Base-by-base conservation (phyloP, 2,888 invertebrate species). In the Strigamia transsilvanica region DNA sequence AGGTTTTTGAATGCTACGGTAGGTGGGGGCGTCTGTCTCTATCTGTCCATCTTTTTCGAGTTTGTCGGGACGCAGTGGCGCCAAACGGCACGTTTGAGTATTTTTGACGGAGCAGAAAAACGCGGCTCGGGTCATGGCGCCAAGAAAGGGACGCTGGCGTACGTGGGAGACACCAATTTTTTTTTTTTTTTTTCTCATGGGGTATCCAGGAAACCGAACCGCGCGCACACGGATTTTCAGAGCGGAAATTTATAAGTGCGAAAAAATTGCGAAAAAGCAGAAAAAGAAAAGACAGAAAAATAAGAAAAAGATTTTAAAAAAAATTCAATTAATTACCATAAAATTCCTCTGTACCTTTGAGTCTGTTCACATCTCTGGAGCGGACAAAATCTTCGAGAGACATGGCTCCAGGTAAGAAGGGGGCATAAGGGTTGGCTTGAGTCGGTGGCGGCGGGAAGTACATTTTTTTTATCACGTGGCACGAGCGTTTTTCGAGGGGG, bases 301-400 rank as follows among this genome's bases (percentile, higher is more conserved):
- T 15, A 6, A 13, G 12, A 51, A 18, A 66, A 66, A 66, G 15
- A 34, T 27, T 13, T 7, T n/a, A n/a, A n/a, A 23, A 78, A 34
- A 78, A 27, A 23, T 78, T 5, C 2, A 78, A 78, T 34, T 38
- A 78, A 78, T 78, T 78, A 38, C 78, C 78, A 78, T 32, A 38
- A 27, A 78, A 18, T 78, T 78, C 41, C 32, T 38, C 78, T 34
- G 27, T 80, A 80, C 80, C 80, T 80, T 80, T 80, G 80, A 80
- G 80, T 80, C 80, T 38, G 46, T 46, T 80, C 38, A 80, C 42
- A 46, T 80, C 80, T 27, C 42, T 34, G 34, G 80, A 42, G 23
- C 80, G 34, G 42, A 80, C 27, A 42, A 80, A 80, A 80, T 80
- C 80, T 80, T 80, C 80, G 41, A 80, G 80, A 15, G 80, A 80